Evolutionary conservation across 2,888 invertebrate genomes (phyloP), one percentile per base, ranked within the genome.

Genomic region (Heliconius charithonia): DNA sequence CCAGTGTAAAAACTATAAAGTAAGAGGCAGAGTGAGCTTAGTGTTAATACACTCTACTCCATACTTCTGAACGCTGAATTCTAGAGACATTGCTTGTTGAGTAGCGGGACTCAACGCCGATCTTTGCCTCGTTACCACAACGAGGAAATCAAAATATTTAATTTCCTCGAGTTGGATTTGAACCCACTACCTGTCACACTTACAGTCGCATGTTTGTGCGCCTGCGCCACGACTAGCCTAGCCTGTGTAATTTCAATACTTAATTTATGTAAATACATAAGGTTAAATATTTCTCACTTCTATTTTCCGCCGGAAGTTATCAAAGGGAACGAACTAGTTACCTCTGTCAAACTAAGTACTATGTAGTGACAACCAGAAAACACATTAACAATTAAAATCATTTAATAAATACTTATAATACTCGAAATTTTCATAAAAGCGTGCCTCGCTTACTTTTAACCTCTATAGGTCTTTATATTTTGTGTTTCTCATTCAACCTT

Each of bases 401-500:
- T 72, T 71, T 45, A 70, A 51, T 72, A 56, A 56, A 56, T 72
- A 72, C 56, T 72, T 32, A n/a, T 56, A 56, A 45, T 51, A 70
- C 70, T 70, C 71, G 12, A 72, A 72, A 72, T 29, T 72, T 59
- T 56, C 32, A 72, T 72, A 56, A 72, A 56, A 59, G 56, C 71
- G 12, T 56, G 56, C 71, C 71, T 32, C 71, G 71, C 71, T 59
- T 72, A 72, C 32, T 56, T 72, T 72, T 74, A 63, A 74, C 74
- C 74, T 74, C 41, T 19, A 41, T 25, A 62, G 27, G 27, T 37
- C 32, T 59, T 59, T 72, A 59, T 73, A 73, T 73, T 73, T 73
- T 37, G 32, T 73, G 25, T 59, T 63, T 74, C 19, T 74, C 63
- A 32, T 63, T 74, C 63, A 27, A 74, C 74, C 74, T 74, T 74